These are phyloP conservation scores for Drymonia ruficornis DNA, from an alignment of 2,888 invertebrate genomes.

Conservation along the genomic window DNA sequence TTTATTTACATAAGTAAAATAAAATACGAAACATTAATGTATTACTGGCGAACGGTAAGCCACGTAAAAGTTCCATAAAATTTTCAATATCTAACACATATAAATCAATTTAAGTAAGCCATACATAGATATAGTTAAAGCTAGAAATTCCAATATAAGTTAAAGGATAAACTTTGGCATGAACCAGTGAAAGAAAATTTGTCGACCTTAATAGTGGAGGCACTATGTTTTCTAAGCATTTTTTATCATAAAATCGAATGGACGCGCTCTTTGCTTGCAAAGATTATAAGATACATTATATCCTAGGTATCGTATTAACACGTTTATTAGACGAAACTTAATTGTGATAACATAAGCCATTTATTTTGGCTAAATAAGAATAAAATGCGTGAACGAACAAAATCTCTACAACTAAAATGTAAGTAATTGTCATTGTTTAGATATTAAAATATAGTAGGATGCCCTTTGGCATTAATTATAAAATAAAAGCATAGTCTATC, in stretches of 20 bases:
- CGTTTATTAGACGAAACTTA: constrained; percentile 6
- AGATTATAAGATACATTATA: constrained; percentile 16
- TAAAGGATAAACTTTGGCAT: constrained; percentile 33
- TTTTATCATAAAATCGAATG: constrained; percentile 35
- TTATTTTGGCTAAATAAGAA: background rate
- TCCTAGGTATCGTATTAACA: constrained; percentile 22
- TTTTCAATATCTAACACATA: constrained; percentile 13
- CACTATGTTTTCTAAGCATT: constrained; percentile 34
- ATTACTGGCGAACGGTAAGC: no score
- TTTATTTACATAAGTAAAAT: no score
- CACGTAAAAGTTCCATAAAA: constrained; percentile 14
- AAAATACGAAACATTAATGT: no score
- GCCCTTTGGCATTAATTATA: constrained; percentile 8
- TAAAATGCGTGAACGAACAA: no score
- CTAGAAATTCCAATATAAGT: constrained; percentile 22
- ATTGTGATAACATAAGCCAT: background rate
- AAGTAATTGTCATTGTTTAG: background rate
- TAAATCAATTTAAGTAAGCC: background rate
- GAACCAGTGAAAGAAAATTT: constrained; percentile 18
- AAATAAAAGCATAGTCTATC: constrained; percentile 8
- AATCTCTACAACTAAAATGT: no score
- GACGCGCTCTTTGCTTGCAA: constrained; percentile 36
- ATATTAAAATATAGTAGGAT: background rate
- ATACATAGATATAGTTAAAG: constrained; percentile 17
- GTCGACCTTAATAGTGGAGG: constrained; percentile 21